Base-by-base conservation (phyloP, 37 sponge, comb jelly and placozoan genomes). In the Aplysina aerophoba region DNA sequence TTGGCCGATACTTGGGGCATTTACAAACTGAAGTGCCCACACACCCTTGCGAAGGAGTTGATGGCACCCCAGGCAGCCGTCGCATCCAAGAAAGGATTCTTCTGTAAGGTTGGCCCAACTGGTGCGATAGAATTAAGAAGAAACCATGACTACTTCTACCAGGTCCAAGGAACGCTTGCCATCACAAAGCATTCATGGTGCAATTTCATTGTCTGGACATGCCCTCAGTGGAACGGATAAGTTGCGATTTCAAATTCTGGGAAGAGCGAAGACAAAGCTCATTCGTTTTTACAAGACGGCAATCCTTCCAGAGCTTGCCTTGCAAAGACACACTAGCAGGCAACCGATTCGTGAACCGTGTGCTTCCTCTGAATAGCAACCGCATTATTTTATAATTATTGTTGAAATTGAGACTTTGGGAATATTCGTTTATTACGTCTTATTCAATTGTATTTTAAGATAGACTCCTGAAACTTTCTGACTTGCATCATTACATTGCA, bases 131-230 rank as follows among this genome's bases (percentile, higher is more conserved):
- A 80, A 56, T 30, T 80, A 28, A 53, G 33, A 56, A 53, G 60
- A 55, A 80, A 56, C 14, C 81, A 80, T 30, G 81, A 55, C 59
- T 80, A 80, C 60, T 80, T 28, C 60, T 80, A 80, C 36, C 81
- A 80, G 34, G 81, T 80, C 38, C 81, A 80, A 55, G 21, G 81
- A 13, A 30, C 21, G 60, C 39, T 75, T 15, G 16, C 17, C 50
- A 25, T 16, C 71, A 68, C 71, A 15, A 24, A 24, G 30, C 71
- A 11, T 25, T 16, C 16, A 38, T 75, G 78, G 78, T 75, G 78
- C 25, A 44, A 75, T 25, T 75, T 75, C 50, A 44, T 75, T 17
- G 78, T 75, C 19, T 14, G 78, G 25, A 75, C 78, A 39, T 15
- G 15, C 17, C 15, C 16, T 37, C 78, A 37, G 78, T 75, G 13